phyloP scores from a whole-genome alignment of 2,888 invertebrate genomes.

The Harpagoxenus sublaevis region DNA sequence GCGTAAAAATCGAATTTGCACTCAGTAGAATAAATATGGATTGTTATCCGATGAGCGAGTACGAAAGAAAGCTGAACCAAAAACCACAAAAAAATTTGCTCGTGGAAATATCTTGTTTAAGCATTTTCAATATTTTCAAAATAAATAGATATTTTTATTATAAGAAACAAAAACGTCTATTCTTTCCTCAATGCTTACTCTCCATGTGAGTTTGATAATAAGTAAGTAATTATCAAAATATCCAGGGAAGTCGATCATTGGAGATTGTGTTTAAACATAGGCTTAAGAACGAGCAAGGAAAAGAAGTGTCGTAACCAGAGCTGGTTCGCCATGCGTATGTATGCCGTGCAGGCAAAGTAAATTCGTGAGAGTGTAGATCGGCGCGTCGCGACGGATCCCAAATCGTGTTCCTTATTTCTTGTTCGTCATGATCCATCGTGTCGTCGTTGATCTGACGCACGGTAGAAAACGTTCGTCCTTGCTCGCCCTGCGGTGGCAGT shows the following conservation, averaged over 20 bases:
- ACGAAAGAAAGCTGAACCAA: not conserved
- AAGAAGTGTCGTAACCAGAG: slow-evolving; percentile 49
- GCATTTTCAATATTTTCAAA: not conserved
- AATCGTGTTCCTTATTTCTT: not conserved
- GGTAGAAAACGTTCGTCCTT: slow-evolving; percentile 66
- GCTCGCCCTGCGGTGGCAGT: slow-evolving; percentile 59
- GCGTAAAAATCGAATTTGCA: slow-evolving; percentile 1
- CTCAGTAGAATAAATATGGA: not conserved
- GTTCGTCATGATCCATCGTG: not conserved
- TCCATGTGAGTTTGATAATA: not conserved
- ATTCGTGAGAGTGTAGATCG: not conserved
- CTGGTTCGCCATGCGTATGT: not conserved
- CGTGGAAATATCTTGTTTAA: not conserved
- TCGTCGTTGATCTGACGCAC: slow-evolving; percentile 26
- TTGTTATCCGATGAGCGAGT: not conserved
- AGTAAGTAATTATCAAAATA: not conserved
- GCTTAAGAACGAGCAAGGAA: slow-evolving; percentile 14
- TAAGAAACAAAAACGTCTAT: not conserved
- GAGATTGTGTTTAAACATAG: not conserved
- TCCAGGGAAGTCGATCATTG: not conserved
- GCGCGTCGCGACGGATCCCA: not conserved
- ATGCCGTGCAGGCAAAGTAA: not conserved
- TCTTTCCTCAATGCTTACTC: not conserved
- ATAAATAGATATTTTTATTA: not conserved
- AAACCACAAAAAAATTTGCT: not conserved